Evolutionary conservation across 1,140 invertebrate genomes (phyloP).

Genomic region (Neodiprion pinetum): DNA sequence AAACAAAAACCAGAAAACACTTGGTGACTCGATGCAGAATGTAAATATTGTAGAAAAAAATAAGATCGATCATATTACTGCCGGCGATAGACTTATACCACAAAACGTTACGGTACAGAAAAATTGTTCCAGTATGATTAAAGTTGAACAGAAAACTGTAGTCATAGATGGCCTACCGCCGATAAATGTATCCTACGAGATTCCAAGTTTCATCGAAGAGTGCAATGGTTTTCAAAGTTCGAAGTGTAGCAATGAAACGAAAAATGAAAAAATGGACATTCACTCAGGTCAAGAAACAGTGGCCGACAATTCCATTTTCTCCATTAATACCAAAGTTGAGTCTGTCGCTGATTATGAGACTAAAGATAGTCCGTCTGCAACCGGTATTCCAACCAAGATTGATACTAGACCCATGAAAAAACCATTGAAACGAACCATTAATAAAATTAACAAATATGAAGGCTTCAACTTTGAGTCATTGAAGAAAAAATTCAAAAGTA

Average conservation of each 20-base stretch:
- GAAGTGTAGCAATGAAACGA: background rate
- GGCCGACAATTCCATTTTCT: background rate
- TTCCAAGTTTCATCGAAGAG: background rate
- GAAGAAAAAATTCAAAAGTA: slow-evolving; percentile 2
- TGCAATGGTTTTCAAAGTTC: background rate
- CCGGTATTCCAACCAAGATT: background rate
- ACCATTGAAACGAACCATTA: background rate
- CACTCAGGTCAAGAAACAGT: background rate
- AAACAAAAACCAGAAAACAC: background rate
- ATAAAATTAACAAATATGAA: background rate
- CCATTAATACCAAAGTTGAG: background rate
- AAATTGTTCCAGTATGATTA: background rate
- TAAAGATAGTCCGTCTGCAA: too few relatives aligned
- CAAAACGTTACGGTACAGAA: background rate
- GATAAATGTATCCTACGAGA: slow-evolving; percentile 21
- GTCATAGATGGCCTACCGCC: slow-evolving; percentile 18
- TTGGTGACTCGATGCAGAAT: background rate
- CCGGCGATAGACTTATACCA: too few relatives aligned
- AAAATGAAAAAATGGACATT: background rate
- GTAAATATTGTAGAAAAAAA: background rate
- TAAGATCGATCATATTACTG: background rate
- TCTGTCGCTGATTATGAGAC: too few relatives aligned
- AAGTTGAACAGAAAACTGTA: slow-evolving; percentile 16
- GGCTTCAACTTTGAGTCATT: background rate
- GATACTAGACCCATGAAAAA: background rate